These are phyloP conservation scores for Dinomys branickii DNA, from an alignment of 2,113 vertebrate species.

Conservation along the genomic window DNA sequence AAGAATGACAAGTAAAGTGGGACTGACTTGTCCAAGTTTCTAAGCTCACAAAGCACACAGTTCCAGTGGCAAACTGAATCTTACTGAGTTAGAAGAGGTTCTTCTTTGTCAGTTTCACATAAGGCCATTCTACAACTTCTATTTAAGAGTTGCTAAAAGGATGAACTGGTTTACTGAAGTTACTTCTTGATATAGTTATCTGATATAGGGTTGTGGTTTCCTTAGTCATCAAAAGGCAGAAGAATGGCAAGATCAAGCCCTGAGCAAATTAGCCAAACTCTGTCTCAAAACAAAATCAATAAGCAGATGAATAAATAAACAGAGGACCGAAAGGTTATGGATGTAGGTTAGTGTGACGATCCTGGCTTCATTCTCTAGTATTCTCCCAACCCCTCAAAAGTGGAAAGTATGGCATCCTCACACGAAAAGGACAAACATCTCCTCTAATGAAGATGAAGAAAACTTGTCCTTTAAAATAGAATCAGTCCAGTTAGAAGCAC, in stretches of 20 bases:
- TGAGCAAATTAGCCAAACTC: background rate
- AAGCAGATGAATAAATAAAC: background rate
- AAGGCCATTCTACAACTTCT: background rate
- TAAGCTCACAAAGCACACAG: background rate
- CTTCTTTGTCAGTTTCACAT: background rate
- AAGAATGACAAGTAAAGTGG: background rate
- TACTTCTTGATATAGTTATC: background rate
- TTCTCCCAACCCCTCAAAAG: background rate
- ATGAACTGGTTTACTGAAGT: background rate
- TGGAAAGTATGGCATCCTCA: background rate
- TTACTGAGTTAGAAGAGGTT: background rate
- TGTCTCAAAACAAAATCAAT: background rate
- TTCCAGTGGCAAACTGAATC: background rate
- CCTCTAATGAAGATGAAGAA: background rate
- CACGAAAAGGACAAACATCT: background rate
- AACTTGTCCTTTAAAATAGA: background rate
- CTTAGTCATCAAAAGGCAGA: background rate
- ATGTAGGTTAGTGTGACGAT: background rate
- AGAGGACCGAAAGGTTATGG: background rate
- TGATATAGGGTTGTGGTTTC: background rate
- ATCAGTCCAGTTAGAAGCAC: background rate
- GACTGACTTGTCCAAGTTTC: background rate
- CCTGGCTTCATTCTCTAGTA: background rate
- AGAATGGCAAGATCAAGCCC: background rate
- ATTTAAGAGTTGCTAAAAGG: background rate